Evolutionary conservation across 2,888 invertebrate genomes (phyloP), one percentile per base, ranked within the genome.

Genomic region (Pimpla rufipes): DNA sequence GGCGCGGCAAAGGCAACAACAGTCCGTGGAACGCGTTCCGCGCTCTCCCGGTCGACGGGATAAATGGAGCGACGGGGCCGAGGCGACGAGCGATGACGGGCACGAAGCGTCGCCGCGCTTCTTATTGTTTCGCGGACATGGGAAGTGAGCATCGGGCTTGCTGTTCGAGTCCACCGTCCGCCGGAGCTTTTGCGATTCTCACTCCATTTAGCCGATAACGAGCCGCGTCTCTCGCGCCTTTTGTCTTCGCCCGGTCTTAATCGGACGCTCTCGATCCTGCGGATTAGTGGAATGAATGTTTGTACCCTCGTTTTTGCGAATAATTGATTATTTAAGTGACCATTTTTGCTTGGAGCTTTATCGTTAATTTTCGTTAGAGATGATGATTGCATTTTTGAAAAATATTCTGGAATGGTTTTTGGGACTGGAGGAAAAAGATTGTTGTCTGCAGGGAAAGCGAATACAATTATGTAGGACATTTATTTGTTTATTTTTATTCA

Each of bases 91-190:
- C 84, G 78, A 84, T 84, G 81, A 84, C 84, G 84, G 84, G 77
- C 78, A 71, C 85, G 73, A 78, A 76, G 78, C 79, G 80, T 16
- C 80, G 81, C 79, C 84, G 73, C 74, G 76, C 80, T 84, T 85
- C 88, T 88, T 89, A 89, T 89, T 89, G 90, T 89, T 84, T 75
- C 87, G 79, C 83, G 88, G 92, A 92, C 92, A 91, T 92, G 92
- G 92, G 92, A 93, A 92, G 89, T 88, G 92, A 91, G 85, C 92
- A 92, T 90, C 88, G 85, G 42, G 52, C 35, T 88, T 88, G 84
- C 83, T 89, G 87, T 89, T 89, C 90, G 89, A 90, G 91, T 90
- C 35, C 42, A 29, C 45, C 77, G 37, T 40, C 37, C 70, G 73
- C 70, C 21, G 11, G 59, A 68, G 45, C 35, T 73, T 21, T 67